Evolutionary conservation across 2,888 invertebrate species (phyloP).

Genomic region (Meganola albula): DNA sequence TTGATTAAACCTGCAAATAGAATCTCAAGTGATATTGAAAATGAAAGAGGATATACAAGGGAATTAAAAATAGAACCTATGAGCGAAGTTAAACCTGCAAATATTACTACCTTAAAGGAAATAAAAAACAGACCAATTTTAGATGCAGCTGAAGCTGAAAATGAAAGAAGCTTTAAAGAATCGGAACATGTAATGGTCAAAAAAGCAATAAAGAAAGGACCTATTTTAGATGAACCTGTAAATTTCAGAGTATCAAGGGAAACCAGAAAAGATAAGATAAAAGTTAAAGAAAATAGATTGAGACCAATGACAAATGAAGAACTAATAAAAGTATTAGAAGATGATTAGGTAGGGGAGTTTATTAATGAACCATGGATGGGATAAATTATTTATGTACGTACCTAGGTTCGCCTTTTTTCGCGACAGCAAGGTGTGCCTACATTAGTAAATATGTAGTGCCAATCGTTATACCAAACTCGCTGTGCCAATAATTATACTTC

Average conservation of each 20-base stretch:
- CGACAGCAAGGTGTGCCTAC: constrained; percentile 12
- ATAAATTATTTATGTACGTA: constrained; percentile 7
- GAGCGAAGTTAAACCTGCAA: constrained; percentile 22
- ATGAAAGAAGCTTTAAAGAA: constrained; percentile 12
- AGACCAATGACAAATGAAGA: constrained; percentile 23
- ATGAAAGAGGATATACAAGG: constrained; percentile 17
- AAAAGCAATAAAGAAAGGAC: constrained; percentile 9
- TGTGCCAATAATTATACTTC: constrained; percentile 24
- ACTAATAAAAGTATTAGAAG: constrained; percentile 22
- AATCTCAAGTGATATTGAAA: constrained; percentile 18
- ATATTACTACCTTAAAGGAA: constrained; percentile 22
- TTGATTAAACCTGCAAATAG: constrained; percentile 20
- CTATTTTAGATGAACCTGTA: constrained; percentile 20
- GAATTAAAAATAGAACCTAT: constrained; percentile 21
- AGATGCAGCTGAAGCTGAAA: constrained; percentile 15
- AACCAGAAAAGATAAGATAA: too few relatives aligned
- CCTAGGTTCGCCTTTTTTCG: constrained; percentile 8
- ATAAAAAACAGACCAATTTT: constrained; percentile 24
- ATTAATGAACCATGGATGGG: constrained; percentile 11
- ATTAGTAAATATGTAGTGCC: constrained; percentile 14
- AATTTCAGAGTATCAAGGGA: constrained; percentile 19
- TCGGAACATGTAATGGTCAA: constrained; percentile 19
- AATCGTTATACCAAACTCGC: constrained; percentile 20
- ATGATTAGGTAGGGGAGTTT: constrained; percentile 19
- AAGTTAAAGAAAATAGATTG: constrained; percentile 18